A percentile compares a stretch with the other conserved stretches of the same genome.
phyloP scores from a whole-genome alignment of 1,140 invertebrate genomes.

The Apocrypta bakeri region DNA sequence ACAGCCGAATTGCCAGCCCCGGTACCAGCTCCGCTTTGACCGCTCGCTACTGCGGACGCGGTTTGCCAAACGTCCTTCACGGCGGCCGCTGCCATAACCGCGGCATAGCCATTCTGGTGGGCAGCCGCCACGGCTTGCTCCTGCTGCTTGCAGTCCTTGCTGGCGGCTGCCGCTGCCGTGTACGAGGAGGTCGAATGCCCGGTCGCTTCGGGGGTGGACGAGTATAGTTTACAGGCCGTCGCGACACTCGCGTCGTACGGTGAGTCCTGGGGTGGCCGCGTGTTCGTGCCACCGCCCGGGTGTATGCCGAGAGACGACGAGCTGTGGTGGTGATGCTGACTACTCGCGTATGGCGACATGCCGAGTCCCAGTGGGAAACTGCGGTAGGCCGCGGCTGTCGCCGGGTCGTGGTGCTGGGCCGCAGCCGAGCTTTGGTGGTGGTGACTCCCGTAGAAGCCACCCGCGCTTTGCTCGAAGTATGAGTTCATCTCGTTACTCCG shows the following conservation, averaged over 20 bases:
- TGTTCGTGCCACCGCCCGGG: conserved; percentile 79
- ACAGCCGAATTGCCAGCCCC: conserved; percentile 76
- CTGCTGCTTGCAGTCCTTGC: conserved; percentile 79
- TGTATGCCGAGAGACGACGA: conserved; percentile 73
- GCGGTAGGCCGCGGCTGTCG: conserved; percentile 82
- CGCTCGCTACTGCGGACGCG: conserved; percentile 75
- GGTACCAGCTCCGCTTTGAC: conserved; percentile 76
- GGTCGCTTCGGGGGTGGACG: conserved; percentile 77
- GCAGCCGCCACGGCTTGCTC: conserved; percentile 76
- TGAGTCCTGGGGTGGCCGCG: conserved; percentile 88
- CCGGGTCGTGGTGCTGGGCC: conserved; percentile 81
- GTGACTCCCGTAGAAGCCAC: conserved; percentile 92
- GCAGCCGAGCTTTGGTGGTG: conserved; percentile 84
- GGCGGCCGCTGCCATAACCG: conserved; percentile 77
- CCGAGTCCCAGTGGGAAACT: conserved; percentile 89
- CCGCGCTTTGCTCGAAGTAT: conserved; percentile 90
- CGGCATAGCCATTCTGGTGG: conserved; percentile 82
- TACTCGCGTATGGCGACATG: conserved; percentile 87
- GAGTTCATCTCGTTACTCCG: conserved; percentile 87
- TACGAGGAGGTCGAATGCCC: conserved; percentile 78
- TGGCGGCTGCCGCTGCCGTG: conserved; percentile 59
- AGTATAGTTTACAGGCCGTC: conserved; percentile 89
- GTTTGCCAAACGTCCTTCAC: conserved; percentile 82
- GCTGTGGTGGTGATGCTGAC: conserved; percentile 85
- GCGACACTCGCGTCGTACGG: conserved; percentile 92